phyloP scores from a whole-genome alignment of 2,797 vertebrate genomes.

The Pangasius sanitwongsei region DNA sequence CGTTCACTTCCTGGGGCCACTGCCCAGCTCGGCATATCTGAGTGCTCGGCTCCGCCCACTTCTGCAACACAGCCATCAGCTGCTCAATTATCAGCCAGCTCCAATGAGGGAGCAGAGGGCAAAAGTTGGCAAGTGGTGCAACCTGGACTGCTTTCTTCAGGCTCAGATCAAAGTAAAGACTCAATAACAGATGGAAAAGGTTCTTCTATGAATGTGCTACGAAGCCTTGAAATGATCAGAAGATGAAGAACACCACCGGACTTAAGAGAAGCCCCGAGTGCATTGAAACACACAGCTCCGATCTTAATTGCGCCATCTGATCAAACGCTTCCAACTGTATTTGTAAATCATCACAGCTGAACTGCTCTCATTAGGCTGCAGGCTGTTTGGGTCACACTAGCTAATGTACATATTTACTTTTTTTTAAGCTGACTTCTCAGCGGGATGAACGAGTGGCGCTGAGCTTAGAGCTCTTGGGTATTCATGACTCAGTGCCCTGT shows the following conservation, averaged over 20 bases:
- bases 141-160: conserved; percentile 74
- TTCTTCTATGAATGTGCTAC: too few species aligned
- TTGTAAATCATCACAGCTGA: not conserved
- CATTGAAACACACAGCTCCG: not conserved
- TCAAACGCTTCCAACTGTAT: not conserved
- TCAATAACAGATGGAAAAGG: conserved; percentile 76
- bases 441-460: not conserved
- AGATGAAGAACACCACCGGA: not conserved
- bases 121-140: conserved; percentile 76
- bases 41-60: conserved; percentile 49
- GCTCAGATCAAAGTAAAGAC: conserved; percentile 72
- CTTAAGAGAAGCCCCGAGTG: not conserved
- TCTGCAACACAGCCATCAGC: conserved; percentile 46
- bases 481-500: not conserved
- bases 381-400: not conserved
- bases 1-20: conserved; percentile 46
- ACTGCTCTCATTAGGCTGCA: conserved; percentile 3
- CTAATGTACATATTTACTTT: conserved; percentile 1
- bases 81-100: conserved; percentile 63
- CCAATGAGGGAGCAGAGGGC: conserved; percentile 70
- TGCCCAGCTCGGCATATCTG: conserved; percentile 44
- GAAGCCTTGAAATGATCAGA: not conserved
- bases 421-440: not conserved
- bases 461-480: not conserved
- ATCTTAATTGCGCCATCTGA: not conserved